These are phyloP conservation scores for Drosophila oshimai DNA, from an alignment of 1,140 invertebrate species.

Conservation along the genomic window DNA sequence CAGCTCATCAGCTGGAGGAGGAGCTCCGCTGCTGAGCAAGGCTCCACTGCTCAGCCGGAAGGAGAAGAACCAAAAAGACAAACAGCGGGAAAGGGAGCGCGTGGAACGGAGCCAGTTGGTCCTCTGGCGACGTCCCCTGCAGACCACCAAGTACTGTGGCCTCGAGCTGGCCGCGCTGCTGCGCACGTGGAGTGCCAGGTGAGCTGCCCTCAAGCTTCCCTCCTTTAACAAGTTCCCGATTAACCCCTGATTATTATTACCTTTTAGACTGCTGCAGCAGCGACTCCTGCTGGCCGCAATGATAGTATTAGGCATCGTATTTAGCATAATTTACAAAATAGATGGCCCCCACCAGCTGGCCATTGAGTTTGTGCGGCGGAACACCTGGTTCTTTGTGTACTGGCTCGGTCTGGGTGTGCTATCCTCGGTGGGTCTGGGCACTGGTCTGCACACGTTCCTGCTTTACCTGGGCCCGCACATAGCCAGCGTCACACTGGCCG, in stretches of 20 bases:
- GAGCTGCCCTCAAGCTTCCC: conserved; percentile 1
- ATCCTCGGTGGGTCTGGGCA: conserved; percentile 98
- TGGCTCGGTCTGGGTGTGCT: conserved; percentile 98
- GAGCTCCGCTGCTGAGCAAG: not conserved
- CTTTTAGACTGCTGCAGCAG: conserved; percentile 85
- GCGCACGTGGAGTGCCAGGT: conserved; percentile 85
- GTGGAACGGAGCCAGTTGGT: conserved; percentile 88
- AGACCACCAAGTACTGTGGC: conserved; percentile 92
- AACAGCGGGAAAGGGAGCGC: conserved; percentile 82
- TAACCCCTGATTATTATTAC: too few species aligned
- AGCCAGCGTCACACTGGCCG: conserved; percentile 97
- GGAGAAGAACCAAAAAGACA: conserved; percentile 82
- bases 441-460: conserved; percentile 98
- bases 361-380: conserved; percentile 82
- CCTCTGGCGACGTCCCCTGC: conserved; percentile 93
- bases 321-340: conserved; percentile 82
- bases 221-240: conserved; percentile 2
- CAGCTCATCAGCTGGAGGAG: too few species aligned
- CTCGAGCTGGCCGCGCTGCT: conserved; percentile 88
- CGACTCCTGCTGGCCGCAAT: conserved; percentile 82
- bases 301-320: conserved; percentile 82
- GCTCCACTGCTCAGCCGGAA: conserved; percentile 34
- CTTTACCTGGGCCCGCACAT: conserved; percentile 97
- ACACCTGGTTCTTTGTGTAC: conserved; percentile 91
- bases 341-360: conserved; percentile 83